These are phyloP conservation scores for Steinernema khuongi DNA, from an alignment of 1,140 invertebrate species.

Conservation along the genomic window DNA sequence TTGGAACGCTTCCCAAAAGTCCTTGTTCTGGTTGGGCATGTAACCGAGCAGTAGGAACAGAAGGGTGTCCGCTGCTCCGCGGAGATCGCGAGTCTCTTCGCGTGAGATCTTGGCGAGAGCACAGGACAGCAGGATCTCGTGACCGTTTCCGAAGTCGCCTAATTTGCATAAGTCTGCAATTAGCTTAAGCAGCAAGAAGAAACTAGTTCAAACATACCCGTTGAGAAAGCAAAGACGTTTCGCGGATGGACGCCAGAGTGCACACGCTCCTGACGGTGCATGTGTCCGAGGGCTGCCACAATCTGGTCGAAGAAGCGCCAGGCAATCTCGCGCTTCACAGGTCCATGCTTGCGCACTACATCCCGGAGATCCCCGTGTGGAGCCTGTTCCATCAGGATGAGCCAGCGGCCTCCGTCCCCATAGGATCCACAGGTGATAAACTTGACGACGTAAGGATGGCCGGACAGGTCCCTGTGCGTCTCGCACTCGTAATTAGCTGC, in stretches of 20 bases:
- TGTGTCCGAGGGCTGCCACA: neutral
- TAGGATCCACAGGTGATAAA: no score
- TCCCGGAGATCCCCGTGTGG: neutral
- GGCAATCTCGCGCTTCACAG: neutral
- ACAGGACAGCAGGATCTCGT: neutral
- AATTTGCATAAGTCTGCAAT: neutral
- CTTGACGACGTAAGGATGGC: no score
- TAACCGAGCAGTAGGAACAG: neutral
- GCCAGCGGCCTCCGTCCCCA: no score
- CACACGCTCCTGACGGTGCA: neutral
- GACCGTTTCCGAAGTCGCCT: neutral
- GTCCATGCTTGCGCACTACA: neutral
- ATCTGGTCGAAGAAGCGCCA: constrained; percentile 1
- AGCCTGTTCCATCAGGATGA: neutral
- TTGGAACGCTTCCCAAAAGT: no score
- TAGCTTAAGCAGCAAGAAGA: neutral
- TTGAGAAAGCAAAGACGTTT: neutral
- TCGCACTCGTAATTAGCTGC: no score
- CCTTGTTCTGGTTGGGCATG: no score
- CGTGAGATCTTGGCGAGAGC: neutral
- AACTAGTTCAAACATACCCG: neutral
- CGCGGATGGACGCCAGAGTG: neutral
- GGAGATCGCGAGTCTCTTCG: neutral
- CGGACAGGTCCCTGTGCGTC: no score
- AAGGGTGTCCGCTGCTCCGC: neutral